Evolutionary conservation across 2,113 vertebrate genomes (phyloP), one percentile per base, ranked within the genome.

Genomic region (Rhegmatorhina hoffmannsi): DNA sequence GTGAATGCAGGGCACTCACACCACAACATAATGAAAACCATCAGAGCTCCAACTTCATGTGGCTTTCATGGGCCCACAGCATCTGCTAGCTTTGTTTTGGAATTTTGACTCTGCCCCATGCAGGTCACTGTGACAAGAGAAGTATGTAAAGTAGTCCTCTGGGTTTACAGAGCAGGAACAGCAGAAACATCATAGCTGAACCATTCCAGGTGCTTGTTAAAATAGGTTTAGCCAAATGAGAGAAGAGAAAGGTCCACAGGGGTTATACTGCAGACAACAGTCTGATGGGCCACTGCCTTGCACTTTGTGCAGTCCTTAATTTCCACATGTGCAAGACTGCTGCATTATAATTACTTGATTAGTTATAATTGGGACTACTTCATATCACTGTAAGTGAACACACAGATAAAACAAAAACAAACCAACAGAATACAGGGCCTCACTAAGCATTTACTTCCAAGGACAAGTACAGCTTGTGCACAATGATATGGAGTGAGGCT

Each of bases 11-110:
- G 20, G 73, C 77, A 63, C 47, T 84, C 28, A 53, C 58, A 82
- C 67, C 72, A 82, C 88, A 97, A 55, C 43, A 28, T 94, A 95
- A 94, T 93, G 85, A 95, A 91, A 90, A 84, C 50, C 89, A 94
- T 79, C 83, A 90, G 87, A 94, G 69, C 38, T 89, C 78, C 78
- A 94, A 50, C 36, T 95, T 82, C 78, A 36, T 87, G 84, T 87
- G 93, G 78, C 67, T 94, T 97, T 79, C 84, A 49, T 1, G 5
- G 91, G 56, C 76, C 60, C 79, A 69, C 52, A 58, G 55, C 25
- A 6, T 84, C 86, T 95, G 70, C 82, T 87, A 62, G 77, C 80
- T 94, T 92, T 97, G 87, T 87, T 94, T 86, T 94, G 90, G 86
- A 96, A 74, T 86, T 77, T 59, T 95, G 77, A 74, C 85, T 70